Base-by-base conservation (phyloP, 2,888 invertebrate genomes). In the Philereme transversata region DNA sequence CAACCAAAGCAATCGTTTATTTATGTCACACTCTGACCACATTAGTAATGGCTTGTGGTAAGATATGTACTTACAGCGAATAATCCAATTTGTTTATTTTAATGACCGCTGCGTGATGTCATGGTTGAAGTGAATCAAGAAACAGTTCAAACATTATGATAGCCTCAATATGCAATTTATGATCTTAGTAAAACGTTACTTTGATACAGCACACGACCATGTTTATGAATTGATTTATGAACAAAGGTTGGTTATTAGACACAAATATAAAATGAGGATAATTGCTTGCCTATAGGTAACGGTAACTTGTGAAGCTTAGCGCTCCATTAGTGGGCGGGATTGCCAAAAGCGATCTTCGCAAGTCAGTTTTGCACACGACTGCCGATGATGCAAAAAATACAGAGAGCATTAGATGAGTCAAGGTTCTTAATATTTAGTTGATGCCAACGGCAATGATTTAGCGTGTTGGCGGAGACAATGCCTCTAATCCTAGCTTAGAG, bases 391-490 rank as follows among this genome's bases (percentile, higher is more conserved):
- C 69, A 65, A 78, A 75, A 74, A 77, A 75, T 72, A 68, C 74
- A 65, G 70, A 74, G 74, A 70, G 77, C 78, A 74, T 82, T 78
- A 79, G 75, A 75, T 71, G 65, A 72, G 60, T 70, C 73, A 68
- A 62, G 70, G 70, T 70, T 54, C 35, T 41, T 34, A 62, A 45
- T 48, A 52, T 22, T 55, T 49, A 50, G 35, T 51, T 52, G 38
- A 45, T 45, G 55, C 52, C 40, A 59, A 62, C 73, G 78, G 78
- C 82, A 79, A 77, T 77, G 76, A 68, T 73, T 78, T 71, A 70
- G 75, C 81, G 91, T 89, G 91, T 90, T 91, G 91, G 90, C 88
- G 91, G 83, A 81, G 82, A 89, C 88, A 88, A 90, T 87, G 75
- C 77, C 73, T 84, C 84, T 84, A 88, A 86, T 81, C 79, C 75